Percentiles rank a stretch among this genome's conserved stretches.
These are phyloP conservation scores for Argynnis bischoffii DNA, from an alignment of 2,888 invertebrate species.

Conservation along the genomic window DNA sequence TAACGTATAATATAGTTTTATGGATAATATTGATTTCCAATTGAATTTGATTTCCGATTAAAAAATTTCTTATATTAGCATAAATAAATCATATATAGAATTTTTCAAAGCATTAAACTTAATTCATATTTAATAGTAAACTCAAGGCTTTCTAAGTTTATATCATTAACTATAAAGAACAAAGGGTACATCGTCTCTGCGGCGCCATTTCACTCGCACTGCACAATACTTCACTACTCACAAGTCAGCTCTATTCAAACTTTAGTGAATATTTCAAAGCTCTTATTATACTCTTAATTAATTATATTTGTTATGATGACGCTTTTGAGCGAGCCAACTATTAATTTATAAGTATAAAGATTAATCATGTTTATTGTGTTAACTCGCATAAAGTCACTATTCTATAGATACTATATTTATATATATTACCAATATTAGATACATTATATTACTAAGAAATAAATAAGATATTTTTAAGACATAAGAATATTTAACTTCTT, in stretches of 20 bases:
- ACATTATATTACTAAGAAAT: too few species aligned
- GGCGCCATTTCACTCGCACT: conserved; percentile 64
- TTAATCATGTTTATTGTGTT: conserved; percentile 33
- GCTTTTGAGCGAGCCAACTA: conserved; percentile 48
- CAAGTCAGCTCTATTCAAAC: conserved; percentile 36
- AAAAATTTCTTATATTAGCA: too few species aligned
- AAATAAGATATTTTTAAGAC: too few species aligned
- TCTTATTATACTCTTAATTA: conserved; percentile 69
- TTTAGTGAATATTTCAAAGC: conserved; percentile 30
- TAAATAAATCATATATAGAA: not conserved
- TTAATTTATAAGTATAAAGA: conserved; percentile 38
- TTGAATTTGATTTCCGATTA: too few species aligned
- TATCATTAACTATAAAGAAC: conserved; percentile 21
- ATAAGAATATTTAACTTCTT: too few species aligned
- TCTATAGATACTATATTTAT: not conserved
- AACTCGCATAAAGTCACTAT: not conserved
- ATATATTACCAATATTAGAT: not conserved
- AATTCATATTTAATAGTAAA: not conserved
- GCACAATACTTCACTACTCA: conserved; percentile 41
- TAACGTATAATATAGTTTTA: too few species aligned
- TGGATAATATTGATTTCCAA: too few species aligned
- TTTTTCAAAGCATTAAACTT: not conserved
- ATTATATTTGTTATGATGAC: conserved; percentile 70
- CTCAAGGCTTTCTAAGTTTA: conserved; percentile 6
- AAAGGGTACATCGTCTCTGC: not conserved